Percentiles rank a stretch among this genome's conserved stretches.
phyloP scores from a whole-genome alignment of 2,888 invertebrate genomes.

The Syritta pipiens region DNA sequence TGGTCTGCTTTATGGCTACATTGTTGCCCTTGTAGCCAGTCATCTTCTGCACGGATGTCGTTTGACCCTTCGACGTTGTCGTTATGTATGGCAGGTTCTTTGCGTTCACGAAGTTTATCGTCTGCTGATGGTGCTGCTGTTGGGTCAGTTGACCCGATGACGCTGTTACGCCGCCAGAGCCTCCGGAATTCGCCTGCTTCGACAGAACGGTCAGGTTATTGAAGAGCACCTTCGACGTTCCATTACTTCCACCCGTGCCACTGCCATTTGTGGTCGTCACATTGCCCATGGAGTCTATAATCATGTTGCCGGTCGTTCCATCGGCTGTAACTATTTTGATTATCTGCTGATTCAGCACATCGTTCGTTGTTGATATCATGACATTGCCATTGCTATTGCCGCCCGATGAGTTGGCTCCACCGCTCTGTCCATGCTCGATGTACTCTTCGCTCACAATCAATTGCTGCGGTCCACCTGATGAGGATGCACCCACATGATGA shows the following conservation, averaged over 20 bases:
- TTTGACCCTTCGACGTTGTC: constrained; percentile 70
- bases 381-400: constrained; percentile 69
- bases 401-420: constrained; percentile 39
- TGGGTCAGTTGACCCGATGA: constrained; percentile 59
- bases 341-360: constrained; percentile 78
- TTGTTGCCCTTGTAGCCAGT: constrained; percentile 55
- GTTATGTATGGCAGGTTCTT: constrained; percentile 76
- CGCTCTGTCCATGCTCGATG: constrained; percentile 70
- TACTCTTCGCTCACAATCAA: constrained; percentile 75
- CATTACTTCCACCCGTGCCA: constrained; percentile 68
- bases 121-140: constrained; percentile 73
- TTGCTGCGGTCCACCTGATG: constrained; percentile 70
- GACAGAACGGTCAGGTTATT: constrained; percentile 78
- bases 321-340: constrained; percentile 78
- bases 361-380: constrained; percentile 74
- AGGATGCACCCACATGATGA: constrained; percentile 33
- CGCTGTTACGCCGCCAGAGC: constrained; percentile 50
- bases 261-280: constrained; percentile 69
- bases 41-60: constrained; percentile 57
- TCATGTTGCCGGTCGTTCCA: constrained; percentile 77
- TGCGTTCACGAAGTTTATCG: constrained; percentile 75
- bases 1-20: constrained; percentile 62
- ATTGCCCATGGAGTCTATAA: constrained; percentile 75
- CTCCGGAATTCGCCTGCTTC: constrained; percentile 72
- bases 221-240: constrained; percentile 76